These are phyloP conservation scores for Lichenostomus cassidix DNA, from an alignment of 2,113 vertebrate species.

Conservation along the genomic window DNA sequence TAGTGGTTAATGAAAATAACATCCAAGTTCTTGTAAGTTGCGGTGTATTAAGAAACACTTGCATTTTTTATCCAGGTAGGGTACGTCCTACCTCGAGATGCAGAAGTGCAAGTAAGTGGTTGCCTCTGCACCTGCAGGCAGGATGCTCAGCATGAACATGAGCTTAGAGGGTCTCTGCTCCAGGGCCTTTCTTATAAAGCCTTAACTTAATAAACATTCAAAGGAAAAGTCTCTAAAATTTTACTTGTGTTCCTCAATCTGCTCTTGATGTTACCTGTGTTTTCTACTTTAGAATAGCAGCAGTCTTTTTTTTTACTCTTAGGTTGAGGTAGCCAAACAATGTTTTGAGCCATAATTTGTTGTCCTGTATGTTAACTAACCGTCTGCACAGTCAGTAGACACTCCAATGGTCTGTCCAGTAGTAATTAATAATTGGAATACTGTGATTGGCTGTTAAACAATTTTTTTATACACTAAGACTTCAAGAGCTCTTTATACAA, in stretches of 20 bases:
- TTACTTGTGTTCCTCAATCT: neutral
- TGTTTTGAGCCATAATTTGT: neutral
- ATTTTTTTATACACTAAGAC: neutral
- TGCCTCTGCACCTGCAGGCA: neutral
- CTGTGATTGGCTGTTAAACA: neutral
- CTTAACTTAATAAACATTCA: neutral
- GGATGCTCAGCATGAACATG: neutral
- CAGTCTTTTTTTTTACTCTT: neutral
- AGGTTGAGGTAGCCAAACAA: neutral
- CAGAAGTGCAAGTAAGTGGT: neutral
- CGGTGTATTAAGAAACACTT: neutral
- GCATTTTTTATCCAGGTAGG: rapidly evolving
- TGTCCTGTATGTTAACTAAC: neutral
- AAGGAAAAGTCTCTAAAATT: neutral
- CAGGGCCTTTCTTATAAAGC: neutral
- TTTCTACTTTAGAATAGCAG: neutral
- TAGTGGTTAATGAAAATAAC: neutral
- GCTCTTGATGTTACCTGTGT: neutral
- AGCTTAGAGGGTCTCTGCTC: neutral
- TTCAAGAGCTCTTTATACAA: neutral
- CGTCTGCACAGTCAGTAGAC: neutral
- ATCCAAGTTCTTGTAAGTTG: neutral
- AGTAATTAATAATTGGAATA: neutral
- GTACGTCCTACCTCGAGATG: neutral
- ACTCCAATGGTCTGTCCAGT: neutral